phyloP scores from a whole-genome alignment of 2,113 vertebrate genomes.

The Sylvia atricapilla region DNA sequence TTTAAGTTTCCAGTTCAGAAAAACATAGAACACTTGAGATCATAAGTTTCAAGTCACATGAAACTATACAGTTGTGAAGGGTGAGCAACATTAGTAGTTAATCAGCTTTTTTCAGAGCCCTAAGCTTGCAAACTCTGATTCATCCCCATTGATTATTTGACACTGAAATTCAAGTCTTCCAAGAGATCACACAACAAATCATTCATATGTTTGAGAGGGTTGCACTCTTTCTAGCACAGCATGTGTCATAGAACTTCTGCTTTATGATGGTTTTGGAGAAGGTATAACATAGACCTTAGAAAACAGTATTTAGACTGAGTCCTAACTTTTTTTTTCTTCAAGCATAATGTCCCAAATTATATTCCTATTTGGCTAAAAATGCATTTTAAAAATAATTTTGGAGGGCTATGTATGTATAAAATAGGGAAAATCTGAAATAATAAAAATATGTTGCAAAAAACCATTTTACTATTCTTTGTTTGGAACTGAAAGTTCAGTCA shows the following conservation, averaged over 20 bases:
- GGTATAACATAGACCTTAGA: not conserved
- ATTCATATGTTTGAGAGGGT: not conserved
- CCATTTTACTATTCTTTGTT: not conserved
- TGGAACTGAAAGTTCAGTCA: not conserved
- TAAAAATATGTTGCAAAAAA: not conserved
- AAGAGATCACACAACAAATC: not conserved
- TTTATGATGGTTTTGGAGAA: not conserved
- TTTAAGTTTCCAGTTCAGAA: slow-evolving; percentile 5
- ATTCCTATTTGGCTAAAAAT: not conserved
- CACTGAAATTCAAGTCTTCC: not conserved
- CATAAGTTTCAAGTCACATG: not conserved
- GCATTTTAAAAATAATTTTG: not conserved
- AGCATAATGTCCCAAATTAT: not conserved
- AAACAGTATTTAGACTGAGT: not conserved
- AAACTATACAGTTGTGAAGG: not conserved
- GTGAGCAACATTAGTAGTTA: not conserved
- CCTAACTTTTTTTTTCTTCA: fast-evolving
- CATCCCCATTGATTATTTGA: not conserved
- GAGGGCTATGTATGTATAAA: not conserved
- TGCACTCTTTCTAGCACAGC: not conserved
- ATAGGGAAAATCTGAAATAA: not conserved
- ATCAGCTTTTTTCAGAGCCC: not conserved
- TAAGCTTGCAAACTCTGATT: not conserved
- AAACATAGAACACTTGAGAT: not conserved
- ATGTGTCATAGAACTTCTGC: not conserved